Evolutionary conservation across 1,140 invertebrate genomes (phyloP).

Genomic region (Heliconius himera): DNA sequence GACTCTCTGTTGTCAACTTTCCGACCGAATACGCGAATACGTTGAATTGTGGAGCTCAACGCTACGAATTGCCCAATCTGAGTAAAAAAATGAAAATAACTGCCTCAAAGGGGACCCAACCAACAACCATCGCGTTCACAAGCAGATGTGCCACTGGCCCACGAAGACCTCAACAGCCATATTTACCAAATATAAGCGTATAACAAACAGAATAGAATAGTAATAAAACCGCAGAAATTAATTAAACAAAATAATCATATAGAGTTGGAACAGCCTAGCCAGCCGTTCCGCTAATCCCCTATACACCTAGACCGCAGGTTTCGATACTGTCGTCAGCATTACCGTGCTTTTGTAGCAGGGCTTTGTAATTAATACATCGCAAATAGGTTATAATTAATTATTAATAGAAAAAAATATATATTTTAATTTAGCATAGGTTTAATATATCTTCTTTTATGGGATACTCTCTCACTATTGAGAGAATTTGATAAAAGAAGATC

Average conservation of each 20-base stretch:
- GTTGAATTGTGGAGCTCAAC: too few species aligned
- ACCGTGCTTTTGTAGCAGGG: not conserved
- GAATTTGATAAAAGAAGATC: too few species aligned
- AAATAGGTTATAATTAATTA: not conserved
- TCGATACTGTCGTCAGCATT: slow-evolving; percentile 25
- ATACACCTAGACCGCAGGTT: slow-evolving; percentile 27
- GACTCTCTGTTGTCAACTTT: too few species aligned
- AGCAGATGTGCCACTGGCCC: too few species aligned
- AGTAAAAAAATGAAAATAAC: too few species aligned
- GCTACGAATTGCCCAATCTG: too few species aligned
- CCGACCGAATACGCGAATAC: too few species aligned
- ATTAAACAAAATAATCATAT: slow-evolving; percentile 25
- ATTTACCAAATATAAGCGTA: not conserved
- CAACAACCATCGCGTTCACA: too few species aligned
- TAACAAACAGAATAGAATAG: not conserved
- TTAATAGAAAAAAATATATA: not conserved
- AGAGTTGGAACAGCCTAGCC: slow-evolving; percentile 1
- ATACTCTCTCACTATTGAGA: too few species aligned
- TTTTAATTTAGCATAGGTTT: too few species aligned
- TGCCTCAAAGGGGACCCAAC: too few species aligned
- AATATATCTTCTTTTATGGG: too few species aligned
- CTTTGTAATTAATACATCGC: not conserved
- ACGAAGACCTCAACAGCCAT: not conserved
- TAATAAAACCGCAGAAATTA: slow-evolving; percentile 31
- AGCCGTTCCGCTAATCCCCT: slow-evolving; percentile 26